Evolutionary conservation across 2,888 invertebrate genomes (phyloP), one percentile per base, ranked within the genome.

Genomic region (Chorisops tibialis): DNA sequence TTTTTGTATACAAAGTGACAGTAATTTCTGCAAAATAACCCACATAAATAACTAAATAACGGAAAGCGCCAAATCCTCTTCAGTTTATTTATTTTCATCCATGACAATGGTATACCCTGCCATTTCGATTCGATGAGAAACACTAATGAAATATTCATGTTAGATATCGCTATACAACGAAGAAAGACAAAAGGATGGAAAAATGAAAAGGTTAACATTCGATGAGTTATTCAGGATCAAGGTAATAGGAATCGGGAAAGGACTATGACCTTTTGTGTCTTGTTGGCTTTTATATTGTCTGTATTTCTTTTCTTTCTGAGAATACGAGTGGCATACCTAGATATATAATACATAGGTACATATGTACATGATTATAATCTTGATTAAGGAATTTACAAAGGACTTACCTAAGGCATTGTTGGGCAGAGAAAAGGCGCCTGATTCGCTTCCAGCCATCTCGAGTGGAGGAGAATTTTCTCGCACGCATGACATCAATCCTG

Each of bases 401-500:
- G 4, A 14, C 60, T 60, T 43, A 60, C 50, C 62, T 47, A 47
- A 24, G 47, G 58, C 37, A 41, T 48, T 61, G 61, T 70, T 70
- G 51, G 74, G 74, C 69, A 76, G 66, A 19, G 76, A 77, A 65
- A 76, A 67, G 35, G 75, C 74, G 54, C 75, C 76, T 50, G 72
- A 70, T 48, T 69, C 48, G 64, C 68, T 54, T 59, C 69, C 67
- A 62, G 72, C 75, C 73, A 75, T 67, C 61, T 77, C 77, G 64
- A 77, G 62, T 41, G 78, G 78, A 61, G 78, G 78, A 61, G 78
- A 78, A 64, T 78, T 78, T 68, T 78, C 77, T 64, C 78, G 73
- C 68, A 78, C 77, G 70, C 78, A 78, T 63, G 78, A 78, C 78
- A 78, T 78, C 67, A 78, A 67, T 63, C 76, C 75, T 67, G 75